These are phyloP conservation scores for Callochromis pleurospilus DNA, from an alignment of 2,113 vertebrate genomes.

Conservation along the genomic window DNA sequence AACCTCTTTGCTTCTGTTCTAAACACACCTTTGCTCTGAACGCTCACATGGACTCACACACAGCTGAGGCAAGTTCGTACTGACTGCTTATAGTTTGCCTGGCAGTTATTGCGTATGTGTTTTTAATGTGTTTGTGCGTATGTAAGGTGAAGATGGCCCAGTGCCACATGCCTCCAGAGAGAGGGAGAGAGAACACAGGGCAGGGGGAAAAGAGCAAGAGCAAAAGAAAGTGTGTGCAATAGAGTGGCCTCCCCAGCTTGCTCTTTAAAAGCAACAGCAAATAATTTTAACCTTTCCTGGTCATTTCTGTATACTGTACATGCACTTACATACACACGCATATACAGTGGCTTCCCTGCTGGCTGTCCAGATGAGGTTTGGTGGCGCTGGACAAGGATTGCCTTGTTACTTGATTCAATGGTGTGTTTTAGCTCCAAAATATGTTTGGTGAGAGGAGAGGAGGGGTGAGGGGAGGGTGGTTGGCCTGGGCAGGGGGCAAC, in stretches of 20 bases:
- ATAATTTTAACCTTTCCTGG: slow-evolving; percentile 50
- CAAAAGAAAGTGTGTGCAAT: neutral
- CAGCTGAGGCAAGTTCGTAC: neutral
- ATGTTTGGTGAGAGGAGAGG: slow-evolving; percentile 45
- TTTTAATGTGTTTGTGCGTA: neutral
- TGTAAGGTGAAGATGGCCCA: slow-evolving; percentile 9
- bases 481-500: slow-evolving; percentile 8
- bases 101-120: neutral
- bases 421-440: slow-evolving; percentile 69
- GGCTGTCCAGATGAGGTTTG: slow-evolving; percentile 63
- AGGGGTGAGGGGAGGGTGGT: neutral
- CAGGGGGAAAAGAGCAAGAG: neutral
- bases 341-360: slow-evolving; percentile 52
- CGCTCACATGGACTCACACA: neutral
- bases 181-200: neutral
- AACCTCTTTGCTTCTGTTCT: neutral
- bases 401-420: slow-evolving; percentile 64
- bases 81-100: neutral
- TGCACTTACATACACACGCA: neutral
- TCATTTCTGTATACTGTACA: slow-evolving; percentile 44
- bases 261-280: slow-evolving; percentile 43
- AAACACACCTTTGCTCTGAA: slow-evolving; percentile 17
- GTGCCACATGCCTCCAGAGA: slow-evolving; percentile 12
- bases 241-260: neutral
- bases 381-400: slow-evolving; percentile 63